Percentiles rank a stretch among this genome's conserved stretches.
These are phyloP conservation scores for Ursus arctos DNA, from an alignment of 2,113 vertebrate species.

Conservation along the genomic window DNA sequence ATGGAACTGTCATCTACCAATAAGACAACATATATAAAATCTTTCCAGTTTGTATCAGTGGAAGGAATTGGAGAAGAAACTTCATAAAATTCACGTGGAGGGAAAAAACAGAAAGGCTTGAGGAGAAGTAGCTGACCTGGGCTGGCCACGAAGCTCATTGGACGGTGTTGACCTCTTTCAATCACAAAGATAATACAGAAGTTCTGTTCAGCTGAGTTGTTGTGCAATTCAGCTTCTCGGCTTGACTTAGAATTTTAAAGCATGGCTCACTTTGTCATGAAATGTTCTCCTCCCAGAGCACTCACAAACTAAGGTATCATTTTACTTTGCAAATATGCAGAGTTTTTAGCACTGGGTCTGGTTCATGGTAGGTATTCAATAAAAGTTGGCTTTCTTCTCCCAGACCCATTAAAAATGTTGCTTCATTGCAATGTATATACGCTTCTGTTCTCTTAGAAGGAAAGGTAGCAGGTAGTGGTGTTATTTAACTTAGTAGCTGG, in stretches of 20 bases:
- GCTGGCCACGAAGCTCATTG: not conserved
- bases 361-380: not conserved
- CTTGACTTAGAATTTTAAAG: not conserved
- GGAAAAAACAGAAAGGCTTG: not conserved
- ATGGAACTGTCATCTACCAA: not conserved
- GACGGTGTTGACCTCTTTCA: not conserved
- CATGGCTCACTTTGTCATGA: not conserved
- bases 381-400: slow-evolving; percentile 41
- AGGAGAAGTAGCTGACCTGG: not conserved
- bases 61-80: not conserved
- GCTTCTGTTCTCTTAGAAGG: not conserved
- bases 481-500: not conserved
- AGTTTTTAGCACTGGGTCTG: not conserved
- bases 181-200: not conserved
- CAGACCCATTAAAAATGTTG: not conserved
- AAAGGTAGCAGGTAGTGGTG: not conserved
- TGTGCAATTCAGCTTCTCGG: not conserved
- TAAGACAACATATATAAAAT: not conserved
- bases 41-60: not conserved
- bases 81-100: not conserved
- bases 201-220: not conserved
- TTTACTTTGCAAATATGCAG: slow-evolving; percentile 18
- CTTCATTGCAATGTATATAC: not conserved
- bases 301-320: not conserved
- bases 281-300: not conserved